Base-by-base conservation (phyloP, 2,888 invertebrate genomes). In the Patella depressa region DNA sequence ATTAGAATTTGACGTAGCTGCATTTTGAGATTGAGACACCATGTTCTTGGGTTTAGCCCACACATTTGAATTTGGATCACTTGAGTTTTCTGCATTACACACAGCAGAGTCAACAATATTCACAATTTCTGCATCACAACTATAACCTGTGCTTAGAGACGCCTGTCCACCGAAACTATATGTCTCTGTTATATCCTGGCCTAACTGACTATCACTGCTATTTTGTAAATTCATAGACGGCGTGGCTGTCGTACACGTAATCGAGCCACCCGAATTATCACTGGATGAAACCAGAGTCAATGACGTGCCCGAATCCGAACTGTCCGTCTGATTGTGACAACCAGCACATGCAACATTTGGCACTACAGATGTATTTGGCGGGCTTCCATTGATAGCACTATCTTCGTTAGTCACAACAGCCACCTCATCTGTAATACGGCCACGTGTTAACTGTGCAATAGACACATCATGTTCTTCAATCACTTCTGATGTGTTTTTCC, bases 231-330 rank as follows among this genome's bases (percentile, higher is more conserved):
- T 72, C n/a, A 69, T 53, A 15, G 59, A 34, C 11, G 76, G 69
- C 12, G 65, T 73, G 2, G 76, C 57, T 3, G 76, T 76, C 4
- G 76, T 76, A 69, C 65, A 76, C 7, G 81, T 78, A 54, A 80
- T 78, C 12, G 85, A 85, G 7, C 85, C 87, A 72, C 83, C 85
- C n/a, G 87, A 87, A 81, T 86, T 85, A 80, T 88, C 88, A 70
- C 85, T 84, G 79, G 84, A 85, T 29, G 87, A 85, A 11, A 86
- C 84, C 34, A 85, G 74, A 45, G 85, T 84, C 79, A 85, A 79
- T 5, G 82, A 81, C 3, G 78, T 76, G 4, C 79, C 81, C 24
- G 82, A 82, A 76, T 82, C 81, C 0, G 81, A 82, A 72, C 80
- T 81, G 54, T 81, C 81, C 15, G 74, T 75, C 59, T 78, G 77